These are phyloP conservation scores for Acanthurus leucopareius DNA, from an alignment of 2,797 vertebrate species.

Conservation along the genomic window DNA sequence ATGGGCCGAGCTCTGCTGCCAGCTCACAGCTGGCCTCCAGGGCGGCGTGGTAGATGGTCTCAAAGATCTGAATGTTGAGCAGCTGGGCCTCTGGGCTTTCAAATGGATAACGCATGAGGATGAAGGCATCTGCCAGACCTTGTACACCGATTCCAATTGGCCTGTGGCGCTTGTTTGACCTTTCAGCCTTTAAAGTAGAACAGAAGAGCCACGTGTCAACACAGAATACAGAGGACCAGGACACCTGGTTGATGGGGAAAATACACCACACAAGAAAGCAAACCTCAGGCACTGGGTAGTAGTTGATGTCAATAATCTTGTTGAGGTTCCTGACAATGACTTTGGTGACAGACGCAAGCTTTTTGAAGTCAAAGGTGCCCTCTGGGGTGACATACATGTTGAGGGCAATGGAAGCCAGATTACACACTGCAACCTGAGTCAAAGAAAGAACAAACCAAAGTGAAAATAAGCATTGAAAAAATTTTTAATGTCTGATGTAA, in stretches of 20 bases:
- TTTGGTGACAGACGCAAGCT: constrained; percentile 92
- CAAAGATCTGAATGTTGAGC: constrained; percentile 95
- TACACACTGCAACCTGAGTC: constrained; percentile 90
- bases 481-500: background rate
- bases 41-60: constrained; percentile 95
- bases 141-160: constrained; percentile 97
- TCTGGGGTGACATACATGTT: constrained; percentile 97
- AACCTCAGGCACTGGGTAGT: constrained; percentile 92
- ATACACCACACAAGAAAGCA: background rate
- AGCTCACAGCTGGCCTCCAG: constrained; percentile 96
- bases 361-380: constrained; percentile 91
- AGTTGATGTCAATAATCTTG: constrained; percentile 99
- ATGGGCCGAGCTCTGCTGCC: constrained; percentile 88
- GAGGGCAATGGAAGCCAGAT: constrained; percentile 94
- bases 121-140: constrained; percentile 96
- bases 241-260: background rate
- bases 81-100: constrained; percentile 93
- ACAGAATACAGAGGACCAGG: background rate
- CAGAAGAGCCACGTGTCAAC: constrained; percentile 10
- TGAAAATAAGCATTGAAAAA: background rate
- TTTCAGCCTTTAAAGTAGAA: constrained; percentile 81
- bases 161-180: constrained; percentile 93
- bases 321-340: constrained; percentile 96
- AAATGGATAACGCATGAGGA: constrained; percentile 95
- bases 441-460: constrained; percentile 8